These are phyloP conservation scores for Hemichromis elongatus DNA, from an alignment of 2,113 vertebrate genomes.

Conservation along the genomic window DNA sequence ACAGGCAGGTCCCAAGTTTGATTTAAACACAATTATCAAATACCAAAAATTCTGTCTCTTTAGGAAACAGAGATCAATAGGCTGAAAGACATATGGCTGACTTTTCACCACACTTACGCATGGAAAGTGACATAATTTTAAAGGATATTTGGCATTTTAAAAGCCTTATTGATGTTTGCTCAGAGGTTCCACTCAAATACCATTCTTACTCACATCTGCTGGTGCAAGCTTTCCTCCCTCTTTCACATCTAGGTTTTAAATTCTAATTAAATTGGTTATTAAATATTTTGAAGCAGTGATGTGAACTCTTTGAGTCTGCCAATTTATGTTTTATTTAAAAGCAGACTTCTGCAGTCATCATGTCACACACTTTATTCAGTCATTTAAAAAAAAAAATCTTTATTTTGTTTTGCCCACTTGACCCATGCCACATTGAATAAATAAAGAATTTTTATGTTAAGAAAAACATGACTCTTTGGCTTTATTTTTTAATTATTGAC, in stretches of 20 bases:
- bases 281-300: background rate
- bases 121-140: background rate
- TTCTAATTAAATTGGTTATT: background rate
- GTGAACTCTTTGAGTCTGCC: background rate
- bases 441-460: background rate
- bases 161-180: background rate
- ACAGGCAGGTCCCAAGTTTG: background rate
- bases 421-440: background rate
- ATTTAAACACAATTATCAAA: background rate
- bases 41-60: background rate
- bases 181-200: background rate
- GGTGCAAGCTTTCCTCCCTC: background rate
- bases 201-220: background rate
- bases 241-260: background rate
- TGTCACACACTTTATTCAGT: background rate
- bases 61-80: background rate
- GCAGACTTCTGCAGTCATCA: background rate
- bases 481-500: constrained; percentile 34
- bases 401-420: background rate
- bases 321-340: background rate
- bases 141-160: background rate
- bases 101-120: background rate
- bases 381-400: background rate
- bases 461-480: background rate
- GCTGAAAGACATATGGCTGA: background rate